Evolutionary conservation across 2,888 invertebrate genomes (phyloP).

Genomic region (Leptopterna dolabrata): DNA sequence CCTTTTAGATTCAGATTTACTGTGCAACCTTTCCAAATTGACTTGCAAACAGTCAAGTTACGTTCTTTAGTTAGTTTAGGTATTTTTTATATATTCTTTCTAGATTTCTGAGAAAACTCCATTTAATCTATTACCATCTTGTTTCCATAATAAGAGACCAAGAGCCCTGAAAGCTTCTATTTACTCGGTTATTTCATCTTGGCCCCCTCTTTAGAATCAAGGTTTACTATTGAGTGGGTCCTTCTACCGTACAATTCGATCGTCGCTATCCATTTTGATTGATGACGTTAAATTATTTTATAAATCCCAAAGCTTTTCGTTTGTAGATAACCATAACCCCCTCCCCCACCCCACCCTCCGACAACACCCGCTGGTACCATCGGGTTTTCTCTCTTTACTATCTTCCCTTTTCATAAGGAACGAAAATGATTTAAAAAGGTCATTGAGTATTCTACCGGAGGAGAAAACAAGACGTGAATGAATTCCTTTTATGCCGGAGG

Average conservation of each 20-base stretch:
- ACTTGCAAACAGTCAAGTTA: no score
- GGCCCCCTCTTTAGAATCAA: neutral
- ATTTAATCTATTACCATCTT: no score
- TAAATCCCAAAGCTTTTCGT: neutral
- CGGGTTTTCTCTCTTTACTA: neutral
- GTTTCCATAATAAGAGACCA: no score
- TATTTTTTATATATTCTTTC: no score
- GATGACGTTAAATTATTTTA: neutral
- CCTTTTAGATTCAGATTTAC: no score
- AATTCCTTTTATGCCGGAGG: conserved; percentile 27
- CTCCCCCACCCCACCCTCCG: no score
- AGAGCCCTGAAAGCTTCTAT: neutral
- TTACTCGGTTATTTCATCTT: neutral
- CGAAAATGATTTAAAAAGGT: conserved; percentile 45
- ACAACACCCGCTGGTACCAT: neutral
- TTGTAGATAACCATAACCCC: no score
- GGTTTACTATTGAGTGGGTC: neutral
- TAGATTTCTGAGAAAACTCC: no score
- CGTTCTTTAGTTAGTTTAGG: no score
- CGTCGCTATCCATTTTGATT: neutral
- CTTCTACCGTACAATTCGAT: neutral
- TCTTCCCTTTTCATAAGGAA: conserved; percentile 8
- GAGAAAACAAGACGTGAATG: conserved; percentile 50
- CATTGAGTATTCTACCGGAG: conserved; percentile 44
- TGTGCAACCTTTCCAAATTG: no score